Evolutionary conservation across 2,113 vertebrate species (phyloP).

Genomic region (Siniperca knerii): DNA sequence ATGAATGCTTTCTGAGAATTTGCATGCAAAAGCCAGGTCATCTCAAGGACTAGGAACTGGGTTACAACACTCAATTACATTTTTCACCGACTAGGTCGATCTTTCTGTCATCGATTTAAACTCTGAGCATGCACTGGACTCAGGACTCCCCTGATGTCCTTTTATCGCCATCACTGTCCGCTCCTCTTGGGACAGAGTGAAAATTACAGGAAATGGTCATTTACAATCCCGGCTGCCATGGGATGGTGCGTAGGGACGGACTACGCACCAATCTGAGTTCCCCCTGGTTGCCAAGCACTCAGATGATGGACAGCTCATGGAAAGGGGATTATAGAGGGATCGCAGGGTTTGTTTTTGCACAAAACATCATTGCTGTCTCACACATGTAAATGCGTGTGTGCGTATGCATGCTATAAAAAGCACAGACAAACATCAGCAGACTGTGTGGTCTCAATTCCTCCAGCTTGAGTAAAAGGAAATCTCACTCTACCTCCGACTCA

Average conservation of each 20-base stretch:
- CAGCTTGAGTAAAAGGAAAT: conserved; percentile 34
- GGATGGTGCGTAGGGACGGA: conserved; percentile 33
- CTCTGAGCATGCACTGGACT: conserved; percentile 1
- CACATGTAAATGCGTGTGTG: conserved; percentile 32
- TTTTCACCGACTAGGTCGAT: conserved; percentile 13
- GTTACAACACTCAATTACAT: not conserved
- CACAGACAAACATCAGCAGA: conserved; percentile 13
- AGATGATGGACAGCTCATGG: conserved; percentile 69
- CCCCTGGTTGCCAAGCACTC: conserved; percentile 60
- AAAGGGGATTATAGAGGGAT: conserved; percentile 69
- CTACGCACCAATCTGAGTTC: conserved; percentile 37
- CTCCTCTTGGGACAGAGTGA: conserved; percentile 8
- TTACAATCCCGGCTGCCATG: conserved; percentile 42
- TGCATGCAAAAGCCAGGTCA: conserved; percentile 5
- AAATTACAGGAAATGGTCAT: conserved; percentile 51
- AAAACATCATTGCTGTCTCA: conserved; percentile 54
- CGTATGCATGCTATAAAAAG: conserved; percentile 7
- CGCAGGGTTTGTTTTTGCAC: conserved; percentile 63
- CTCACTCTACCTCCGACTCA: not conserved
- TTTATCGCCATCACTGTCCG: not conserved
- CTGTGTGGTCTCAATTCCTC: conserved; percentile 37
- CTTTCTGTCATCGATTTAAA: conserved; percentile 7
- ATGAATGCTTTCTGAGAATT: not conserved
- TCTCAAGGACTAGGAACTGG: conserved; percentile 9
- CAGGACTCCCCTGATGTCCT: conserved; percentile 22